Conservation (phyloP, 2,113 vertebrate genomes). For the chimpanzee (Pan troglodytes) region NHGRI_mPanTro3-v2.1_pri NC_072412.2:87371001-87371500, state of each 20-base stretch:
- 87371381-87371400: too few species aligned
- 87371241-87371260: neutral
- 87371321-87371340: neutral
- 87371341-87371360: conserved; percentile 28
- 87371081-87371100: neutral
- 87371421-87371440: too few species aligned
- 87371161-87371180: neutral
- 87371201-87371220: neutral
- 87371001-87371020: neutral
- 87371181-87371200: neutral
- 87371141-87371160: neutral
- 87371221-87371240: neutral
- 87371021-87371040: neutral
- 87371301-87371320: neutral
- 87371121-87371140: neutral
- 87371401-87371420: too few species aligned
- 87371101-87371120: neutral
- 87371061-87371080: neutral
- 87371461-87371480: too few species aligned
- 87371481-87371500: too few species aligned
- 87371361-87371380: neutral
- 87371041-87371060: neutral
- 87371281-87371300: neutral
- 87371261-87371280: neutral
- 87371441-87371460: too few species aligned